phyloP scores from a whole-genome alignment of 2,888 invertebrate genomes.

The Microctonus hyperodae region DNA sequence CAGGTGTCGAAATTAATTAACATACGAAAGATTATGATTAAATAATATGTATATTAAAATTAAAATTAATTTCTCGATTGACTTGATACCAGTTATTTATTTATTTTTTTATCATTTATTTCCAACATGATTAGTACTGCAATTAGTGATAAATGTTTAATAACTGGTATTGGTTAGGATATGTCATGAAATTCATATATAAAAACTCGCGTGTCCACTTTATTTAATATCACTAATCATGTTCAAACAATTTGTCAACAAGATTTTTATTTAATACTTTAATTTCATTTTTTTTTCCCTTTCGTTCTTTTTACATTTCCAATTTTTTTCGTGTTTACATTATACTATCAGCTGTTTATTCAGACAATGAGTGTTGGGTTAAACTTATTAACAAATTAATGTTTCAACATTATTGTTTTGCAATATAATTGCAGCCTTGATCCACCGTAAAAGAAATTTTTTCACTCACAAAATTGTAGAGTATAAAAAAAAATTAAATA shows the following conservation, averaged over 20 bases:
- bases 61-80: background rate
- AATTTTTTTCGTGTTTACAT: background rate
- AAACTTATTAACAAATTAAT: background rate
- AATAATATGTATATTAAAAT: background rate
- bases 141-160: conserved; percentile 1
- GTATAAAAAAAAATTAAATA: background rate
- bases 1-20: too few relatives aligned
- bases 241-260: conserved; percentile 24
- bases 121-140: background rate
- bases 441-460: background rate
- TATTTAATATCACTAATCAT: background rate
- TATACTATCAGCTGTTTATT: background rate
- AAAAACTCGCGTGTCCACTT: conserved; percentile 18
- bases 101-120: background rate
- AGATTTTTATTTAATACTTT: conserved; percentile 12
- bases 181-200: conserved; percentile 22
- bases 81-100: background rate
- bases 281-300: background rate
- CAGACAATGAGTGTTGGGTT: background rate
- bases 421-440: conserved; percentile 4
- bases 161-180: background rate
- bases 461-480: background rate
- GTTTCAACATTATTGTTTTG: conserved; percentile 5
- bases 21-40: background rate
- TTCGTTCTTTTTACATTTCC: background rate